A percentile compares a stretch with the other conserved stretches of the same genome.
Conservation (phyloP, 1,140 invertebrate genomes). For the Drosophila sp. region DNA sequence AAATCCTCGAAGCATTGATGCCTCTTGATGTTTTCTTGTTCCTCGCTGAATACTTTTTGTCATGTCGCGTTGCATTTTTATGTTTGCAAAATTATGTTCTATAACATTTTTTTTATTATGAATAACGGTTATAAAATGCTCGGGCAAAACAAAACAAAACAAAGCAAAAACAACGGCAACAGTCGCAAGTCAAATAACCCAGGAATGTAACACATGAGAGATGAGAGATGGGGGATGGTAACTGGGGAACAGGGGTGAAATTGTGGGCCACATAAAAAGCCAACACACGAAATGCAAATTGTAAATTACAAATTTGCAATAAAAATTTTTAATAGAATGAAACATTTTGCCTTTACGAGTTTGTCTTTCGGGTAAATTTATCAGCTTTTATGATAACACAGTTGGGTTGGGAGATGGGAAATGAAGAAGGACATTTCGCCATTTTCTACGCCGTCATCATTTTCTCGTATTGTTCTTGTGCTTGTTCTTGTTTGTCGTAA, state of each 20-base stretch:
- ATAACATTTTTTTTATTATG: slow-evolving; percentile 84
- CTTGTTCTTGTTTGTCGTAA: slow-evolving; percentile 57
- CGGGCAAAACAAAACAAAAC: slow-evolving; percentile 14
- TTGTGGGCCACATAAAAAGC: slow-evolving; percentile 58
- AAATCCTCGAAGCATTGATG: slow-evolving; percentile 1
- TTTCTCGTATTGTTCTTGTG: slow-evolving; percentile 79
- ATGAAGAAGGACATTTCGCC: slow-evolving; percentile 18
- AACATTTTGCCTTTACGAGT: slow-evolving; percentile 84
- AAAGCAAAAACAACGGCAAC: slow-evolving; percentile 62
- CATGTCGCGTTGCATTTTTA: slow-evolving; percentile 77
- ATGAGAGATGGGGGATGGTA: not conserved
- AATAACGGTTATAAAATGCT: slow-evolving; percentile 82
- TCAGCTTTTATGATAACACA: slow-evolving; percentile 84
- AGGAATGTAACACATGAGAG: slow-evolving; percentile 26
- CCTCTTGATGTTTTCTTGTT: not conserved
- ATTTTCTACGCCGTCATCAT: slow-evolving; percentile 68
- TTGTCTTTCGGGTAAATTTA: slow-evolving; percentile 81
- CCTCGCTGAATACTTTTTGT: slow-evolving; percentile 11
- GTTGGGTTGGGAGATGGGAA: not conserved
- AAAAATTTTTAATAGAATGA: slow-evolving; percentile 85
- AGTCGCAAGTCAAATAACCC: slow-evolving; percentile 70
- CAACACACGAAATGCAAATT: slow-evolving; percentile 84
- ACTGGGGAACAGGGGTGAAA: not conserved
- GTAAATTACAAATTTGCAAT: slow-evolving; percentile 85
- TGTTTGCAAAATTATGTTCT: slow-evolving; percentile 84